These are phyloP conservation scores for Aphodius granarius DNA, from an alignment of 2,888 invertebrate genomes.

Conservation along the genomic window DNA sequence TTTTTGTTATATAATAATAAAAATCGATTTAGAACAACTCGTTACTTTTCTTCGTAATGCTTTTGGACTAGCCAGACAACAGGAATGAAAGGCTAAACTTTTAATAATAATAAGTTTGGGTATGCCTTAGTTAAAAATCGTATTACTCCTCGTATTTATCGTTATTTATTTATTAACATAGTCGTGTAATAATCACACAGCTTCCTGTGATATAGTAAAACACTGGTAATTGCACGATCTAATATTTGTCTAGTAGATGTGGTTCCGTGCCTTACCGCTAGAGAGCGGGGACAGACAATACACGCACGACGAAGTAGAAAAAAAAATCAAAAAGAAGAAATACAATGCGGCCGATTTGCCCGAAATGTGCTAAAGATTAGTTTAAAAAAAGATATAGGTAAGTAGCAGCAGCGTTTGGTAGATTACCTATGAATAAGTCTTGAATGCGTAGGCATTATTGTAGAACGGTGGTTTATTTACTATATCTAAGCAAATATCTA, in stretches of 20 bases:
- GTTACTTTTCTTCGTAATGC: no score
- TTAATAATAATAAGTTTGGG: not conserved
- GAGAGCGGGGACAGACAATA: constrained; percentile 44
- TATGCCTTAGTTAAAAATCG: constrained; percentile 14
- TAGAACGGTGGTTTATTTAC: no score
- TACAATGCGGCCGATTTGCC: not conserved
- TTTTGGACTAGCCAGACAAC: constrained; percentile 39
- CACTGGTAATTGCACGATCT: constrained; percentile 54
- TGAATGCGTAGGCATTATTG: constrained; percentile 46
- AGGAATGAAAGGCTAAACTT: not conserved
- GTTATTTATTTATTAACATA: constrained; percentile 35
- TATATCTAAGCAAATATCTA: no score
- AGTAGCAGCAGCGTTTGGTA: constrained; percentile 35
- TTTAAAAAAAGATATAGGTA: constrained; percentile 19
- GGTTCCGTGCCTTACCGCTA: constrained; percentile 51
- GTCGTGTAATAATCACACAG: constrained; percentile 49
- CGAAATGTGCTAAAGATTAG: not conserved
- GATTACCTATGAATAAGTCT: constrained; percentile 45
- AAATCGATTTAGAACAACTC: no score
- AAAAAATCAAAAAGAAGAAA: not conserved
- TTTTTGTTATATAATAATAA: no score
- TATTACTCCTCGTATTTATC: no score
- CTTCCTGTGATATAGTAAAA: constrained; percentile 51
- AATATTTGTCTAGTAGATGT: constrained; percentile 44
- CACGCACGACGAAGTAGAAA: constrained; percentile 13